Evolutionary conservation across 2,113 vertebrate species (phyloP).

Genomic region (Falco punctatus): DNA sequence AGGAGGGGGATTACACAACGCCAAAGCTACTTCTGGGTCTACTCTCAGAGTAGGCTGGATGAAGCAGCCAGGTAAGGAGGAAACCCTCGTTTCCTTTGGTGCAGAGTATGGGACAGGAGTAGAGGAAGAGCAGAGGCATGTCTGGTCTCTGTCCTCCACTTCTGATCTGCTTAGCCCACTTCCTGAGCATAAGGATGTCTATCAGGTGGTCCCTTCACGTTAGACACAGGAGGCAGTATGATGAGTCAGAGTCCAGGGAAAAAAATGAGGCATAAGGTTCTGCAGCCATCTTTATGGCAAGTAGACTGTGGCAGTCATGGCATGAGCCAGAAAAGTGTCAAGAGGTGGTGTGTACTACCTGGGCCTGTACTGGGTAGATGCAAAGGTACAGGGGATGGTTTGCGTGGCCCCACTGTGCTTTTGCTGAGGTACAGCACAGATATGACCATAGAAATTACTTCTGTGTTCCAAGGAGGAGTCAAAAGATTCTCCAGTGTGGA

Average conservation of each 20-base stretch:
- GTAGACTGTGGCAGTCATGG: not conserved
- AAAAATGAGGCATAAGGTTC: not conserved
- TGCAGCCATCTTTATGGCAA: not conserved
- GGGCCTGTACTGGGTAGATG: not conserved
- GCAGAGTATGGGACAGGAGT: not conserved
- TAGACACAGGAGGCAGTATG: not conserved
- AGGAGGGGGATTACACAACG: not conserved
- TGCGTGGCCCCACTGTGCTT: not conserved
- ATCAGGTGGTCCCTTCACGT: not conserved
- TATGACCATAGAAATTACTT: not conserved
- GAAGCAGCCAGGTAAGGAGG: not conserved
- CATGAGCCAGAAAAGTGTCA: not conserved
- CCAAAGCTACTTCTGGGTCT: not conserved
- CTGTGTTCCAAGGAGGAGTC: not conserved
- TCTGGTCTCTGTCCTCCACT: not conserved
- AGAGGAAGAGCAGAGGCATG: not conserved
- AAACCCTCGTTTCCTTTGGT: not conserved
- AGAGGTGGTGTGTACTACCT: not conserved
- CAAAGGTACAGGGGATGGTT: not conserved
- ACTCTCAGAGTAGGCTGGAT: not conserved
- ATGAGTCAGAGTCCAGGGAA: not conserved
- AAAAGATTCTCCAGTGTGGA: not conserved
- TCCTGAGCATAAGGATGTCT: accelerated
- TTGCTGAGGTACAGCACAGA: not conserved
- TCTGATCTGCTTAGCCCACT: not conserved